phyloP scores from a whole-genome alignment of 2,888 invertebrate genomes.

The Oligia latruncula region DNA sequence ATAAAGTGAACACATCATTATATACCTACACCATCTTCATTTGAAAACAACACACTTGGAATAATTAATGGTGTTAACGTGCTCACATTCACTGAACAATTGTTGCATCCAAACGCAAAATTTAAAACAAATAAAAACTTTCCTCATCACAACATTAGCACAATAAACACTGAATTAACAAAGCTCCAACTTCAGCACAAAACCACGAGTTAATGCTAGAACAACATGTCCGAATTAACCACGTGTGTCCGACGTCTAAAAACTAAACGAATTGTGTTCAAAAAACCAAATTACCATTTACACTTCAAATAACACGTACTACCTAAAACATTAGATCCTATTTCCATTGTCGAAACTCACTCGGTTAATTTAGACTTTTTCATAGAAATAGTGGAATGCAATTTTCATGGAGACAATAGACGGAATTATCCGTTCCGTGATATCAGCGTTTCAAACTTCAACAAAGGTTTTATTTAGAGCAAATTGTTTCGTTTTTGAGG shows the following conservation, averaged over 20 bases:
- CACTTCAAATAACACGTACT: conserved; percentile 46
- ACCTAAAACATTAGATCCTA: conserved; percentile 51
- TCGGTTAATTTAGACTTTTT: conserved; percentile 65
- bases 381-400: conserved; percentile 69
- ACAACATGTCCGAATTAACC: conserved; percentile 28
- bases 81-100: conserved; percentile 21
- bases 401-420: conserved; percentile 75
- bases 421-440: conserved; percentile 71
- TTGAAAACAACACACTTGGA: not conserved
- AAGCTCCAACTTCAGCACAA: conserved; percentile 35
- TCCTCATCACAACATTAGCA: conserved; percentile 23
- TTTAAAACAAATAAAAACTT: conserved; percentile 39
- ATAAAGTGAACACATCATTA: not conserved
- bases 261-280: conserved; percentile 47
- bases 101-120: conserved; percentile 29
- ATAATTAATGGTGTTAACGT: not conserved
- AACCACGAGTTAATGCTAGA: conserved; percentile 24
- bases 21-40: not conserved
- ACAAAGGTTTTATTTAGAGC: conserved; percentile 65
- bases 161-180: conserved; percentile 57
- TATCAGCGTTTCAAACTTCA: conserved; percentile 67
- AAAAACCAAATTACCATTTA: conserved; percentile 42
- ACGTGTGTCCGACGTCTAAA: conserved; percentile 47
- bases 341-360: conserved; percentile 45
- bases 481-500: conserved; percentile 59